Evolutionary conservation across 1,140 invertebrate species (phyloP), one percentile per base, ranked within the genome.

Genomic region (Scaptodrosophila lebanonensis): DNA sequence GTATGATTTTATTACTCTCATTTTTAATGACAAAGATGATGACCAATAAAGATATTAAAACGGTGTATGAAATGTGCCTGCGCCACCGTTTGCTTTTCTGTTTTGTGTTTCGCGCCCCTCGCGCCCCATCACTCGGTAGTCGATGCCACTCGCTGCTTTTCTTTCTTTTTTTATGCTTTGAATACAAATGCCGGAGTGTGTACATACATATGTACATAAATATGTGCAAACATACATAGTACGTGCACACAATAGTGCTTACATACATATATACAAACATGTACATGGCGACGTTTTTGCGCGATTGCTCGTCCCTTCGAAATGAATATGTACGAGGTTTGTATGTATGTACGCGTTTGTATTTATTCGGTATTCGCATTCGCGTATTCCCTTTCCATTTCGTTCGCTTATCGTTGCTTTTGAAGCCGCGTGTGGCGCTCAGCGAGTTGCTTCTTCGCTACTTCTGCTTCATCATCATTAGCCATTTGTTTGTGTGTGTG

Each of bases 21-120:
- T 72, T 82, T 79, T 82, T 82, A 82, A 82, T 82, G 75, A 75
- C 75, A 70, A 64, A 57, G 56, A 84, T 79, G 72, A 84, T 84
- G 73, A 65, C 69, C 79, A 84, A 84, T 84, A 84, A 84, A 84
- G 79, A 84, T 84, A 84, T 84, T 84, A 84, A 84, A 84, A 79
- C 66, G 69, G 51, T 67, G 54, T 62, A 79, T 73, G 65, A 84
- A 79, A 84, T 79, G 77, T 82, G 76, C 70, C 70, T 50, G 66
- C 69, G 70, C 82, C 82, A 82, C 82, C 61, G 54, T 70, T 66
- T n/a, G n/a, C n/a, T n/a, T n/a, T n/a, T n/a, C n/a, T n/a, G n/a
- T n/a, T n/a, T n/a, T n/a, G n/a, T n/a, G n/a, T n/a, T 60, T 54
- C 56, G 44, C 63, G 60, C 62, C 54, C 63, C 65, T 67, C 30